Evolutionary conservation across 53 echinoderm and acorn worm species (phyloP).

Genomic region (Stichopus horrens): DNA sequence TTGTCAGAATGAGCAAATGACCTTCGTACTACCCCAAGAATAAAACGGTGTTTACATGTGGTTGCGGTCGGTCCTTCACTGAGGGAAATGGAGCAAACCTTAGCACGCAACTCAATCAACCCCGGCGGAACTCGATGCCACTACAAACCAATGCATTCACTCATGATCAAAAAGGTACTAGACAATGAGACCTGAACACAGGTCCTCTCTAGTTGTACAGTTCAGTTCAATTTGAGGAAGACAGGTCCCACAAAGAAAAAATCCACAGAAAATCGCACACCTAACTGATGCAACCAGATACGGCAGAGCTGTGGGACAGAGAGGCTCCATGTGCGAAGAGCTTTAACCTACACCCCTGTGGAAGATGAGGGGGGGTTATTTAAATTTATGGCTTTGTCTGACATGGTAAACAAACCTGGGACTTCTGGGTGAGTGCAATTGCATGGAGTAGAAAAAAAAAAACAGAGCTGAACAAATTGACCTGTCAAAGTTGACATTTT

Average conservation of each 20-base stretch:
- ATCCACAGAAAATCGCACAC: no score
- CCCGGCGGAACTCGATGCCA: no score
- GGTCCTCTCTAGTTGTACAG: no score
- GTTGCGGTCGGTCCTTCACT: constrained; percentile 10
- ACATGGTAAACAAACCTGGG: not conserved
- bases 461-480: not conserved
- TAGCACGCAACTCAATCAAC: constrained; percentile 9
- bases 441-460: not conserved
- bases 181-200: no score
- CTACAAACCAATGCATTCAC: no score
- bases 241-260: no score
- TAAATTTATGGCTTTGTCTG: not conserved
- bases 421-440: not conserved
- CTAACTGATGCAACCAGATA: no score
- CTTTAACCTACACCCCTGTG: no score
- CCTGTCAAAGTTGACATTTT: constrained; percentile 31
- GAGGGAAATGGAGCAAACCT: not conserved
- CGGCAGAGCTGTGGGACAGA: no score
- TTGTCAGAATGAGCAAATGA: not conserved
- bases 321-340: no score
- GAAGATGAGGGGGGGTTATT: not conserved
- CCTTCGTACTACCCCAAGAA: constrained; percentile 20
- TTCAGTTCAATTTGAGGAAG: no score
- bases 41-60: constrained; percentile 32
- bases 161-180: no score